These are phyloP conservation scores for Liolophura sinensis DNA, from an alignment of 1,140 invertebrate genomes.

Conservation along the genomic window DNA sequence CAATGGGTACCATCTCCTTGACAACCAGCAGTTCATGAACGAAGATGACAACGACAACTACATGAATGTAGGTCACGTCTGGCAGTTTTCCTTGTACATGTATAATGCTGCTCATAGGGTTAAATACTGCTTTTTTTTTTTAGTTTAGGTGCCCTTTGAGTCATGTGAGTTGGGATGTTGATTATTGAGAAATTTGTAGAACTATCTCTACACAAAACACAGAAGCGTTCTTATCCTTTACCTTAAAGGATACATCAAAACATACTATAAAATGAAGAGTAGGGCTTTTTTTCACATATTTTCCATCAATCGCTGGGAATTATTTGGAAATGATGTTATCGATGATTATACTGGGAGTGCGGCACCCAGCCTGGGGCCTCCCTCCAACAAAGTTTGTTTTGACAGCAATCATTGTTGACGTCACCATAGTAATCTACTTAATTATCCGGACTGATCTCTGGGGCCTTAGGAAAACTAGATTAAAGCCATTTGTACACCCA, in stretches of 20 bases:
- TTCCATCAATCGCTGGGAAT: too few relatives aligned
- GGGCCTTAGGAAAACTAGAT: too few relatives aligned
- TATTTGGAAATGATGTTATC: too few relatives aligned
- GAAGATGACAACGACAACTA: constrained; percentile 4
- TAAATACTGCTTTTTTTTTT: neutral
- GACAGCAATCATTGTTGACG: too few relatives aligned
- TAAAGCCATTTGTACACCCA: too few relatives aligned
- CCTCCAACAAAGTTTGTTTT: too few relatives aligned
- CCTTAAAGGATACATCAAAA: neutral
- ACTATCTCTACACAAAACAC: constrained; percentile 13
- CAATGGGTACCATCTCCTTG: constrained; percentile 19
- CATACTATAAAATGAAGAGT: too few relatives aligned
- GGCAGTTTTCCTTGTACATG: neutral
- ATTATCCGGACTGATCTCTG: too few relatives aligned
- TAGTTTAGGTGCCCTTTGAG: neutral
- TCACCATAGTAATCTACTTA: too few relatives aligned
- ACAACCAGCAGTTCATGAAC: constrained; percentile 31
- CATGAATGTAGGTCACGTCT: constrained; percentile 9
- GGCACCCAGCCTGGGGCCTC: too few relatives aligned
- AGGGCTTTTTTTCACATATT: too few relatives aligned
- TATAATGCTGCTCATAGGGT: neutral
- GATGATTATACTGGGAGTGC: too few relatives aligned
- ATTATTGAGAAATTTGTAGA: neutral
- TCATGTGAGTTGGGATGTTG: neutral
- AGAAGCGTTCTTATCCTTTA: constrained; percentile 18